These are phyloP conservation scores for Noturus placidus DNA, from an alignment of 2,113 vertebrate species.

Conservation along the genomic window DNA sequence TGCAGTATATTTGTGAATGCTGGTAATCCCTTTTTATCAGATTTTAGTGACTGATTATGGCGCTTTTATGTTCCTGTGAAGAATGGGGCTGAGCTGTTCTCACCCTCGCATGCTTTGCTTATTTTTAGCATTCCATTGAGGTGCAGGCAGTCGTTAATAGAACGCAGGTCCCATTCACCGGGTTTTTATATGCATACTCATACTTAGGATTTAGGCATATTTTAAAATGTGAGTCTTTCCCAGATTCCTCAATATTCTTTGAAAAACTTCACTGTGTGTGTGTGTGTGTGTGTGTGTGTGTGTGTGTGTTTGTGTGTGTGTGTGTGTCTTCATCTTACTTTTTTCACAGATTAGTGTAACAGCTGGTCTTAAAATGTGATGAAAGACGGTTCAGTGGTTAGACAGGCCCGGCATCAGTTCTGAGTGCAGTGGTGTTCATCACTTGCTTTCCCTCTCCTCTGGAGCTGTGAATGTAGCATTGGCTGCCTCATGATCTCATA, in stretches of 20 bases:
- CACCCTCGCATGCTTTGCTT: constrained; percentile 14
- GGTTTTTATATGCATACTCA: not conserved
- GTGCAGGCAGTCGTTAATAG: constrained; percentile 19
- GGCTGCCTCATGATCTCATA: constrained; percentile 46
- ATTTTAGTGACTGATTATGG: constrained; percentile 45
- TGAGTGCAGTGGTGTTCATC: constrained; percentile 19
- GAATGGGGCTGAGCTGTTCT: constrained; percentile 31
- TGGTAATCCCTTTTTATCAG: constrained; percentile 51
- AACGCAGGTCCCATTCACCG: constrained; percentile 10
- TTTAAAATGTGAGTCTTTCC: not conserved
- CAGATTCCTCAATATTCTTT: not conserved
- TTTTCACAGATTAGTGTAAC: not conserved
- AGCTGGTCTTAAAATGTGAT: constrained; percentile 3
- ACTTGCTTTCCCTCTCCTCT: constrained; percentile 39
- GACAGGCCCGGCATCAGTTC: constrained; percentile 9
- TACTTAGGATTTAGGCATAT: not conserved
- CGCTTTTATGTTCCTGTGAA: constrained; percentile 38
- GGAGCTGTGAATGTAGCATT: constrained; percentile 31
- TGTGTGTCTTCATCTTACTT: not conserved
- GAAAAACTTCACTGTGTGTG: not conserved
- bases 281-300: too few species aligned
- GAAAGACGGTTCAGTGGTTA: not conserved
- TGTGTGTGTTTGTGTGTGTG: not conserved
- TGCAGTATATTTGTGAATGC: constrained; percentile 37
- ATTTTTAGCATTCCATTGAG: constrained; percentile 43